Evolutionary conservation across 2,888 invertebrate genomes (phyloP).

Genomic region (Tigriopus californicus): DNA sequence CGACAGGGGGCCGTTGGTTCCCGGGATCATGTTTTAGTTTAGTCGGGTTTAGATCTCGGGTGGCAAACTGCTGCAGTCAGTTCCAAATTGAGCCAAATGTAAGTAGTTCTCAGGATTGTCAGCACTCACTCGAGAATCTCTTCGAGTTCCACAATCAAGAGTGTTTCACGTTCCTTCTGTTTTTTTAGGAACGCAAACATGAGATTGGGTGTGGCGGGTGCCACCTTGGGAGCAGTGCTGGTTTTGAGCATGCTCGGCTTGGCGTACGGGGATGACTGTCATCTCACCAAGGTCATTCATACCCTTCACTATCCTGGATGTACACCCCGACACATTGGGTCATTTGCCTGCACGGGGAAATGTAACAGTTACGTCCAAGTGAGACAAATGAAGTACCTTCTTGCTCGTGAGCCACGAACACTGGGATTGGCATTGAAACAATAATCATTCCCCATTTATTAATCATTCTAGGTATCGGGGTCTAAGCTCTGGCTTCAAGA

Average conservation of each 20-base stretch:
- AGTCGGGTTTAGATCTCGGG: too few species aligned
- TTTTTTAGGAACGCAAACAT: too few species aligned
- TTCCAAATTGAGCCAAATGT: too few species aligned
- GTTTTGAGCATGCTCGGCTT: neutral
- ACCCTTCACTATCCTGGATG: slow-evolving; percentile 77
- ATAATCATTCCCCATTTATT: neutral
- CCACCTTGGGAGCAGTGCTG: neutral
- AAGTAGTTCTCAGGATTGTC: too few species aligned
- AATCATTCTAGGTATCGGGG: slow-evolving; percentile 53
- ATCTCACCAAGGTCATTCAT: slow-evolving; percentile 77
- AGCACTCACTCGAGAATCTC: too few species aligned
- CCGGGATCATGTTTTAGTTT: too few species aligned
- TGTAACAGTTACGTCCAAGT: slow-evolving; percentile 85
- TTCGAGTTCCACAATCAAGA: too few species aligned
- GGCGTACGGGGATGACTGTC: slow-evolving; percentile 48
- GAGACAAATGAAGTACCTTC: slow-evolving; percentile 18
- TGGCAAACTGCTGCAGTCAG: too few species aligned
- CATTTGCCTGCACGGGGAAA: slow-evolving; percentile 74
- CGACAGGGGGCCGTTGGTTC: too few species aligned
- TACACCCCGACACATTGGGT: slow-evolving; percentile 76
- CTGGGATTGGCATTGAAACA: too few species aligned
- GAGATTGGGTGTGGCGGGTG: too few species aligned
- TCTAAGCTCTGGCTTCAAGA: slow-evolving; percentile 94
- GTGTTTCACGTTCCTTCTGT: too few species aligned
- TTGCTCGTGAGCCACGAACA: neutral